Evolutionary conservation across 2,888 invertebrate species (phyloP).

Genomic region (Tribolium freemani): DNA sequence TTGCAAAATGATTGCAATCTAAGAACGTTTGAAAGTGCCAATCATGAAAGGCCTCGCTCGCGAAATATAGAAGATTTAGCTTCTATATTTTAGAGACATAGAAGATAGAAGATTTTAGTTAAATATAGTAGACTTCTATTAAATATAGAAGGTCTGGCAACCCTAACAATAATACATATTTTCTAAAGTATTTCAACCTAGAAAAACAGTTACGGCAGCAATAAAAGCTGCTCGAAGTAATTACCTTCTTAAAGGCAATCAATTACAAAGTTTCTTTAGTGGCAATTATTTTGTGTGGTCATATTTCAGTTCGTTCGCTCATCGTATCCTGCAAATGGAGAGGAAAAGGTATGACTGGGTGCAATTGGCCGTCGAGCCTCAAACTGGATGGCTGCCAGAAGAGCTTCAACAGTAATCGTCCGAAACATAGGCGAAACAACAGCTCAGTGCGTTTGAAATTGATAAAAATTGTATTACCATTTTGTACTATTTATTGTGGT

Average conservation of each 20-base stretch:
- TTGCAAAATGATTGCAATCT: too few species aligned
- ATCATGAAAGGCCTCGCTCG: too few species aligned
- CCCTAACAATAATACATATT: too few species aligned
- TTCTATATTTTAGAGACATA: too few species aligned
- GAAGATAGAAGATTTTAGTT: too few species aligned
- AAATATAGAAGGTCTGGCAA: too few species aligned
- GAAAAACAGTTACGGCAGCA: not conserved
- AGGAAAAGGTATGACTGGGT: constrained; percentile 88
- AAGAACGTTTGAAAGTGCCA: too few species aligned
- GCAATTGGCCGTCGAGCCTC: constrained; percentile 66
- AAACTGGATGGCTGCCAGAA: constrained; percentile 62
- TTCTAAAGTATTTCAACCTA: too few species aligned
- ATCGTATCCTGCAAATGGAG: constrained; percentile 77
- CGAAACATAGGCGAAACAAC: constrained; percentile 62
- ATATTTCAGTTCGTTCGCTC: constrained; percentile 83
- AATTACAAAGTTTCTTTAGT: not conserved
- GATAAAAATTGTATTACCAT: not conserved
- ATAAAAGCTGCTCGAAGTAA: not conserved
- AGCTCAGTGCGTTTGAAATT: constrained; percentile 57
- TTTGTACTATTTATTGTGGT: not conserved
- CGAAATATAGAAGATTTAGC: too few species aligned
- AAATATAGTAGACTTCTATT: too few species aligned
- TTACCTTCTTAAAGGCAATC: not conserved
- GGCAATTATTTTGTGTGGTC: constrained; percentile 13
- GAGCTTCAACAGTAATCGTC: constrained; percentile 57